Conservation (phyloP, 1,140 invertebrate species). For the Atopsyche davidsoni region DNA sequence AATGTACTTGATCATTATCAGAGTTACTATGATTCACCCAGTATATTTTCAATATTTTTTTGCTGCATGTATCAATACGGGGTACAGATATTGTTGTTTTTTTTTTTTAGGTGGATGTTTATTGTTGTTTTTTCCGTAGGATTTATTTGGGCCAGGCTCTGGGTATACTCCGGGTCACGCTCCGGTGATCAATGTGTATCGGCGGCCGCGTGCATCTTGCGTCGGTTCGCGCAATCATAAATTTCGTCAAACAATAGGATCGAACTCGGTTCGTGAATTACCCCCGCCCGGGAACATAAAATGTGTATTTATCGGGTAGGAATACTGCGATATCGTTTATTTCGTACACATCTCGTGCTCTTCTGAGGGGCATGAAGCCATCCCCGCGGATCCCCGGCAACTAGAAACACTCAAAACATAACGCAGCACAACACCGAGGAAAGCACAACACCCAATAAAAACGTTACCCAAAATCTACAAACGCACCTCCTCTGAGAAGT, state of each 20-base stretch:
- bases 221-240: constrained; percentile 29
- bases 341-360: constrained; percentile 16
- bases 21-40: no score
- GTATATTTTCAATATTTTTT: no score
- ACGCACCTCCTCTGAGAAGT: no score
- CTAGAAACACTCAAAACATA: no score
- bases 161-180: constrained; percentile 23
- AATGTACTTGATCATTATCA: no score
- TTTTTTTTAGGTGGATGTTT: constrained; percentile 24
- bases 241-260: constrained; percentile 31
- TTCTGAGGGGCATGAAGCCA: no score
- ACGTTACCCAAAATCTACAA: no score
- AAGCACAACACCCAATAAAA: no score
- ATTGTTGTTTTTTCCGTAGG: constrained; percentile 27
- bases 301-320: constrained; percentile 26
- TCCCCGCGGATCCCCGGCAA: no score
- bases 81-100: constrained; percentile 12
- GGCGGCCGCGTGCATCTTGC: constrained; percentile 28
- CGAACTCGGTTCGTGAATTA: constrained; percentile 22
- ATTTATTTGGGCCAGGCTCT: constrained; percentile 22
- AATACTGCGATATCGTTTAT: constrained; percentile 28
- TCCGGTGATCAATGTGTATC: constrained; percentile 31
- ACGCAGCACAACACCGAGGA: no score
- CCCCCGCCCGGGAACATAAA: constrained; percentile 15
- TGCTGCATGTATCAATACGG: no score